Conservation (phyloP, 2,888 invertebrate genomes). For the Sepioteuthis lessoniana region DNA sequence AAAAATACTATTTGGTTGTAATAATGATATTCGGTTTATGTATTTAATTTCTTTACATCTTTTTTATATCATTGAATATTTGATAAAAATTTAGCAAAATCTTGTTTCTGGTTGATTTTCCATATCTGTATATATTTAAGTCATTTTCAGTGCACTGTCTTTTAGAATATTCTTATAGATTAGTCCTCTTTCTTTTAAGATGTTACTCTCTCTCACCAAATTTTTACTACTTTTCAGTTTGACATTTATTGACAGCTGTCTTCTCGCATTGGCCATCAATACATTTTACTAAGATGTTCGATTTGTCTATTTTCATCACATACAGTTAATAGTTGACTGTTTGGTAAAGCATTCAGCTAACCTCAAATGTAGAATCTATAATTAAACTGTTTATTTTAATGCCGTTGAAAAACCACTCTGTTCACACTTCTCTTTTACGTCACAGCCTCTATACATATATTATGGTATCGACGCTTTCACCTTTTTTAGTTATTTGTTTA, state of each 20-base stretch:
- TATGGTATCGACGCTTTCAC: background rate
- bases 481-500: background rate
- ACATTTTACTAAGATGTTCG: background rate
- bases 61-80: too few relatives aligned
- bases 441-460: background rate
- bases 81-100: too few relatives aligned
- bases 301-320: background rate
- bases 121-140: too few relatives aligned
- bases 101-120: too few relatives aligned
- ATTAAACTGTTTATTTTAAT: background rate
- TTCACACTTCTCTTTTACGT: background rate
- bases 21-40: too few relatives aligned
- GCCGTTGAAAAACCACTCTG: background rate
- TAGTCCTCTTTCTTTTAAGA: too few relatives aligned
- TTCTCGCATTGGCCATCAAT: background rate
- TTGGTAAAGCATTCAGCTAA: background rate
- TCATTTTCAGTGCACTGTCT: too few relatives aligned
- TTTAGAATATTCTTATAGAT: too few relatives aligned
- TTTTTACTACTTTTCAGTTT: background rate
- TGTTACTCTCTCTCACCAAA: too few relatives aligned
- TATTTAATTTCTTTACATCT: too few relatives aligned
- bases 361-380: background rate
- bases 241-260: constrained; percentile 33
- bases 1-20: too few relatives aligned
- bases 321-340: background rate